phyloP scores from a whole-genome alignment of 2,888 invertebrate species.

The Pheosia tremula region DNA sequence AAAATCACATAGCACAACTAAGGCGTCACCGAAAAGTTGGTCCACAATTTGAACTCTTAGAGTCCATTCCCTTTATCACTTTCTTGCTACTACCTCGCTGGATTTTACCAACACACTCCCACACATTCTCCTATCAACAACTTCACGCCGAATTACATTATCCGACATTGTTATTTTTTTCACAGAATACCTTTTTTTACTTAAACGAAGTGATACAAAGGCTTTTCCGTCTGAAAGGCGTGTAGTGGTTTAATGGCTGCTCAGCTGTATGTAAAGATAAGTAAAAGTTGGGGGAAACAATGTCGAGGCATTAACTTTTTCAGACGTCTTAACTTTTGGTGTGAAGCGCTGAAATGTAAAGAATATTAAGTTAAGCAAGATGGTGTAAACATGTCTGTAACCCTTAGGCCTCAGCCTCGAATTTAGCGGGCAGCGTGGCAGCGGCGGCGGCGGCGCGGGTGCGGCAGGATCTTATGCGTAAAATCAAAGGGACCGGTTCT shows the following conservation, averaged over 20 bases:
- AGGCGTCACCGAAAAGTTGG: too few relatives aligned
- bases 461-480: too few relatives aligned
- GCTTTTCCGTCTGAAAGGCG: slow-evolving; percentile 32
- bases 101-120: slow-evolving; percentile 45
- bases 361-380: too few relatives aligned
- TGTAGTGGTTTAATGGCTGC: slow-evolving; percentile 35
- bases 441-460: too few relatives aligned
- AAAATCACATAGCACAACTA: too few relatives aligned
- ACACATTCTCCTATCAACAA: slow-evolving; percentile 50
- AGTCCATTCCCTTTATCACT: slow-evolving; percentile 36
- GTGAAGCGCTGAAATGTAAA: too few relatives aligned
- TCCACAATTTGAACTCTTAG: neutral
- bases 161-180: slow-evolving; percentile 34
- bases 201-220: slow-evolving; percentile 29
- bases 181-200: slow-evolving; percentile 22
- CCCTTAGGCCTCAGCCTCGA: too few relatives aligned
- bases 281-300: neutral
- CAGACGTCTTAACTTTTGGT: neutral
- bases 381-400: too few relatives aligned
- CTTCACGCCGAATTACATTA: slow-evolving; percentile 58
- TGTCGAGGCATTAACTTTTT: slow-evolving; percentile 1
- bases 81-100: slow-evolving; percentile 31
- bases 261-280: slow-evolving; percentile 6
- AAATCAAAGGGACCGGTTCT: too few relatives aligned
- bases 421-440: too few relatives aligned